A percentile compares a stretch with the other conserved stretches of the same genome.
phyloP scores from a whole-genome alignment of 2,888 invertebrate species.

The Nemotelus nigrinus region DNA sequence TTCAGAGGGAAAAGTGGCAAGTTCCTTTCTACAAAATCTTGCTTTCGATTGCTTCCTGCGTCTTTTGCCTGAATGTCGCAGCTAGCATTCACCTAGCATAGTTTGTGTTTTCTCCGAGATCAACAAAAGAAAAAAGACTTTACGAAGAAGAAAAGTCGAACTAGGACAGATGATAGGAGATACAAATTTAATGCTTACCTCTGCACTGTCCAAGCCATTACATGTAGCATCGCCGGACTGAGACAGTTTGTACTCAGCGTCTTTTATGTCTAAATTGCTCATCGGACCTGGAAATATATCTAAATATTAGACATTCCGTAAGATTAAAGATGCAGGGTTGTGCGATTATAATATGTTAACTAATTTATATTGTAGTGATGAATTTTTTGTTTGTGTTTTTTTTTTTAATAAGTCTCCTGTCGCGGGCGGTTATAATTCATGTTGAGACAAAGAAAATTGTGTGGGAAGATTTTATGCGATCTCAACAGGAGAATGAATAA shows the following conservation, averaged over 20 bases:
- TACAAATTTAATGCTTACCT: constrained; percentile 65
- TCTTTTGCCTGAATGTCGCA: background rate
- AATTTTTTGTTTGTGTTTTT: constrained; percentile 2
- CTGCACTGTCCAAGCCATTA: constrained; percentile 90
- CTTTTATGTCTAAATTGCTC: constrained; percentile 62
- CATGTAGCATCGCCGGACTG: constrained; percentile 94
- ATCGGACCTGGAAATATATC: constrained; percentile 60
- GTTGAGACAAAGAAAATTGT: too few species aligned
- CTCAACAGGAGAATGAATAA: too few species aligned
- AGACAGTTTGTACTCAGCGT: constrained; percentile 83
- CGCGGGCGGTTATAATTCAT: too few species aligned
- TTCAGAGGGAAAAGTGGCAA: too few species aligned
- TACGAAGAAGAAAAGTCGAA: background rate
- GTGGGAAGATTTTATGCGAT: too few species aligned
- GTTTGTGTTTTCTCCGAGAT: constrained; percentile 8
- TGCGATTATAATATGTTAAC: constrained; percentile 23
- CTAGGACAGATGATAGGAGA: constrained; percentile 38
- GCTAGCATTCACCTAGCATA: background rate
- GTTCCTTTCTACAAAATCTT: too few species aligned
- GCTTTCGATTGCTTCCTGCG: too few species aligned
- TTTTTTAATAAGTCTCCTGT: too few species aligned
- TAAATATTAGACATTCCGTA: constrained; percentile 35
- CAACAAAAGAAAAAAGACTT: constrained; percentile 24
- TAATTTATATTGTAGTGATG: constrained; percentile 12
- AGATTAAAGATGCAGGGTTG: constrained; percentile 36